phyloP scores from a whole-genome alignment of 2,888 invertebrate species.

The Pristionchus exspectatus region DNA sequence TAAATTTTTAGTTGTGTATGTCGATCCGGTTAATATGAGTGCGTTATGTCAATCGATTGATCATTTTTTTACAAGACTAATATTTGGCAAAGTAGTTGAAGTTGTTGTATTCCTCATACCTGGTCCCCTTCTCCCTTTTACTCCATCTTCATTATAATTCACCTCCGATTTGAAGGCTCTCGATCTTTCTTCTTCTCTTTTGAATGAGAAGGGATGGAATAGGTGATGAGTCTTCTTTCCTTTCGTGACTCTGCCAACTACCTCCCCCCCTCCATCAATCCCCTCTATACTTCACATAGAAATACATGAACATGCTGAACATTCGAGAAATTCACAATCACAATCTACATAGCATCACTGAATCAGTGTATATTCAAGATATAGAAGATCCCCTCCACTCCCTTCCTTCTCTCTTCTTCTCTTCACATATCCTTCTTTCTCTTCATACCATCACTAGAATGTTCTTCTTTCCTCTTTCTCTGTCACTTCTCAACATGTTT shows the following conservation, averaged over 20 bases:
- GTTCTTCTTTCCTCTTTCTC: neutral
- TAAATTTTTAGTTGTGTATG: too few relatives aligned
- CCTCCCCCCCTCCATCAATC: neutral
- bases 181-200: slow-evolving; percentile 1
- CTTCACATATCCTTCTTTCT: neutral
- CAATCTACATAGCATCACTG: too few relatives aligned
- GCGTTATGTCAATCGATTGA: too few relatives aligned
- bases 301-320: neutral
- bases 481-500: slow-evolving; percentile 26
- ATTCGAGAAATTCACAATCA: neutral
- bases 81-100: too few relatives aligned
- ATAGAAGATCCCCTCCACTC: neutral
- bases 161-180: slow-evolving; percentile 13
- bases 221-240: slow-evolving; percentile 9
- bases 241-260: slow-evolving; percentile 16
- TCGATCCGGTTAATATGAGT: too few relatives aligned
- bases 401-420: neutral
- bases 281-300: neutral
- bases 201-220: slow-evolving; percentile 2
- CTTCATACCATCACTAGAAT: neutral
- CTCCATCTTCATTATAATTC: slow-evolving; percentile 5
- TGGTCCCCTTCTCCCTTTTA: neutral
- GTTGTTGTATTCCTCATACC: neutral
- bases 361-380: neutral
- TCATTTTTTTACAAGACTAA: too few relatives aligned